phyloP scores from a whole-genome alignment of 2,888 invertebrate species.

The Amorpha juglandis region DNA sequence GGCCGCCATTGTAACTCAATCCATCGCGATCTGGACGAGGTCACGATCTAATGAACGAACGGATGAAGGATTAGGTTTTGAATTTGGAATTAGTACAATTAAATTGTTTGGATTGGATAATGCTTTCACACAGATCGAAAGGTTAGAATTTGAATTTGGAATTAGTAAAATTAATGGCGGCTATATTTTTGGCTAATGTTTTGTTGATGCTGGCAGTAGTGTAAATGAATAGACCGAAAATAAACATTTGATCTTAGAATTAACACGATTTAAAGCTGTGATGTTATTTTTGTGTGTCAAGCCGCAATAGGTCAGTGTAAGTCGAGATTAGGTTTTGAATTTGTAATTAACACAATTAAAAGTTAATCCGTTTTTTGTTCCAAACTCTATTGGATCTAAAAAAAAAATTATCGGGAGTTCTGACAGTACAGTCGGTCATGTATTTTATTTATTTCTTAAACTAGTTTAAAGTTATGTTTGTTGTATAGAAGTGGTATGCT shows the following conservation, averaged over 20 bases:
- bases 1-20: slow-evolving; percentile 46
- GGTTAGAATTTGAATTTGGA: slow-evolving; percentile 7
- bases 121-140: slow-evolving; percentile 4
- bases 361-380: neutral
- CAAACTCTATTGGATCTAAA: neutral
- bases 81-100: slow-evolving; percentile 18
- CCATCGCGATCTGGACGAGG: slow-evolving; percentile 19
- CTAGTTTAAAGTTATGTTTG: too few species aligned
- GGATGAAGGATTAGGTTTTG: slow-evolving; percentile 11
- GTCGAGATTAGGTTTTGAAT: slow-evolving; percentile 2
- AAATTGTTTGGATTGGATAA: neutral
- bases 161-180: neutral
- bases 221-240: neutral
- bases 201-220: neutral
- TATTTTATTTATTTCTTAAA: too few species aligned
- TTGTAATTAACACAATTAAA: neutral
- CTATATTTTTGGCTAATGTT: slow-evolving; percentile 5
- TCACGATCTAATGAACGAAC: slow-evolving; percentile 19
- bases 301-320: neutral
- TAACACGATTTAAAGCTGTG: neutral
- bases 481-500: neutral
- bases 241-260: slow-evolving; percentile 12
- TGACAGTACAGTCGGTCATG: too few species aligned
- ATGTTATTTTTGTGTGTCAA: neutral
- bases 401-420: too few species aligned